A percentile compares a stretch with the other conserved stretches of the same genome.
Evolutionary conservation across 2,888 invertebrate species (phyloP).

Genomic region (Drosophila longiperda): DNA sequence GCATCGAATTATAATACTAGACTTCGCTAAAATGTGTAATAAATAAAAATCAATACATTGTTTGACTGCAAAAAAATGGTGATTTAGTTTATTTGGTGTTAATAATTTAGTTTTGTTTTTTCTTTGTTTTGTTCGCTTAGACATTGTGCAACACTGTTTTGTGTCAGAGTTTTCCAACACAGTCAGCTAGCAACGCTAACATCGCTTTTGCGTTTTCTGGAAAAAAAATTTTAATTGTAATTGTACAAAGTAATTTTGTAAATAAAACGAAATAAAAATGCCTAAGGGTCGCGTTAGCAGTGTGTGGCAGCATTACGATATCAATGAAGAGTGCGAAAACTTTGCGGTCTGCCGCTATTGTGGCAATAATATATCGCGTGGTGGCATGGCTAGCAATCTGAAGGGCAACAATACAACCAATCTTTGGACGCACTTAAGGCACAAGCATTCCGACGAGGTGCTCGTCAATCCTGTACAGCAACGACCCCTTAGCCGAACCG

Average conservation of each 20-base stretch:
- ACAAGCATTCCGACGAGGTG: conserved; percentile 69
- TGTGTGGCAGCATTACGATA: conserved; percentile 72
- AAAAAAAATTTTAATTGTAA: conserved; percentile 28
- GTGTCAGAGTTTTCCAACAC: conserved; percentile 47
- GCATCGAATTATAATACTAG: neutral
- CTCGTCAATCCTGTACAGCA: conserved; percentile 64
- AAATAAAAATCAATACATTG: neutral
- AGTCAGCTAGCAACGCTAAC: conserved; percentile 62
- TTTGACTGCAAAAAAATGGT: neutral
- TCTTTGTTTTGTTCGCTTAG: conserved; percentile 37
- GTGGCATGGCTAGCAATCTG: conserved; percentile 72
- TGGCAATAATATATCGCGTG: conserved; percentile 75
- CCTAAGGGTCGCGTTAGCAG: conserved; percentile 70
- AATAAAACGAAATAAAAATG: conserved; percentile 45
- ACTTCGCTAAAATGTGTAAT: neutral
- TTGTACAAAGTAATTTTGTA: conserved; percentile 28
- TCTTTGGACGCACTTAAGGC: conserved; percentile 67
- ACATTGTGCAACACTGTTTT: conserved; percentile 47
- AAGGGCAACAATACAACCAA: conserved; percentile 71
- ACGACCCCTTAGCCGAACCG: conserved; percentile 28
- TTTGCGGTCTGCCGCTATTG: conserved; percentile 72
- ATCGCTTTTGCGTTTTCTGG: conserved; percentile 65
- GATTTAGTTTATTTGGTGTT: neutral
- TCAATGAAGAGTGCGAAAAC: conserved; percentile 70
- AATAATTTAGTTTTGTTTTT: conserved; percentile 15